A percentile compares a stretch with the other conserved stretches of the same genome.
Evolutionary conservation across 2,797 vertebrate species (phyloP).

Genomic region (Sebastes vulpes): DNA sequence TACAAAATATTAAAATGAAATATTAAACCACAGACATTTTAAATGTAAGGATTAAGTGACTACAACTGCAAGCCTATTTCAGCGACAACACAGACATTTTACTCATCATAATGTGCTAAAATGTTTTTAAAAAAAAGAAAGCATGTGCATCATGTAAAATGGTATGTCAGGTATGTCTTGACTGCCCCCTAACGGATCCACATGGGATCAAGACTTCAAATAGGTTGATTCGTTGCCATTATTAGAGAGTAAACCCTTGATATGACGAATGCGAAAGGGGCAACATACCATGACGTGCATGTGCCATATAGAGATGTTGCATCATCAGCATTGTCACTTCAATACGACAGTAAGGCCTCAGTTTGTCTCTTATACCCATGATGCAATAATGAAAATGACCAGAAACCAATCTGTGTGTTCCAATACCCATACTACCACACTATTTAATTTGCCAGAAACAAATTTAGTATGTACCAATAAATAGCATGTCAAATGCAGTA

Average conservation of each 20-base stretch:
- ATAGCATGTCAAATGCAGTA: too few species aligned
- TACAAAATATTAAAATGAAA: not conserved
- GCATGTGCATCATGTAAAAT: not conserved
- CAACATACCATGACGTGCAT: not conserved
- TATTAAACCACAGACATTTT: not conserved
- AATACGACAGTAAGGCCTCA: not conserved
- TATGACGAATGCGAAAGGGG: not conserved
- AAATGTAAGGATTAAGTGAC: not conserved
- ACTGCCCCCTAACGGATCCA: not conserved
- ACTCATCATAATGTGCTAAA: not conserved
- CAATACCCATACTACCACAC: too few species aligned
- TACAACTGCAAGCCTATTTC: not conserved
- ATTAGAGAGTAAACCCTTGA: not conserved
- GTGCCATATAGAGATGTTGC: not conserved
- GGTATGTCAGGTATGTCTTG: not conserved
- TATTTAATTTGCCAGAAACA: too few species aligned
- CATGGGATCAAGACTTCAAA: not conserved
- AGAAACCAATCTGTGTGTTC: not conserved
- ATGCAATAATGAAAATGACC: not conserved
- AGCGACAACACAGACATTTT: not conserved
- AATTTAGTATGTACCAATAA: too few species aligned
- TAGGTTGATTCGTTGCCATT: not conserved
- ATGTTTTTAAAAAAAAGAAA: not conserved
- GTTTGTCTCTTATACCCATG: not conserved
- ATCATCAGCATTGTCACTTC: not conserved